These are phyloP conservation scores for Pogonophryne albipinna DNA, from an alignment of 2,797 vertebrate genomes.

Conservation along the genomic window DNA sequence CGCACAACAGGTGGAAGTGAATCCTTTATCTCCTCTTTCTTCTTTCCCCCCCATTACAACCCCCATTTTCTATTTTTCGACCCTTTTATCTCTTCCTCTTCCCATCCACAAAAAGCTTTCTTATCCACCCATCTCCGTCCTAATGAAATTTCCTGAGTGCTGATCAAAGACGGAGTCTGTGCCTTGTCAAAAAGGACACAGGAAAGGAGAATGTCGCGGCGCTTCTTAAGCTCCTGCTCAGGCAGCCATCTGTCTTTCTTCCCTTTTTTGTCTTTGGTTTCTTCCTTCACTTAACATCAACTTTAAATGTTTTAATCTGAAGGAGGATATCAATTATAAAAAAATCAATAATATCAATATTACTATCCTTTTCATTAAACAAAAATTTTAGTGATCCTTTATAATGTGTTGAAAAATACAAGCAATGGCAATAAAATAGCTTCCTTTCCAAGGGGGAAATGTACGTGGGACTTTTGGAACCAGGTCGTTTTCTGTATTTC, in stretches of 20 bases:
- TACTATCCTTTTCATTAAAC: neutral
- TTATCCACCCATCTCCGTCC: conserved; percentile 75
- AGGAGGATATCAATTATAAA: neutral
- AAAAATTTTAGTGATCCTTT: accelerated
- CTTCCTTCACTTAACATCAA: conserved; percentile 10
- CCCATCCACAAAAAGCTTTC: conserved; percentile 60
- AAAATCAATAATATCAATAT: neutral
- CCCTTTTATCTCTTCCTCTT: conserved; percentile 70
- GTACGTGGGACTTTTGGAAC: neutral
- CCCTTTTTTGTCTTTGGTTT: conserved; percentile 21
- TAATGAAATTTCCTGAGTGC: conserved; percentile 82
- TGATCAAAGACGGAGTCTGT: conserved; percentile 77
- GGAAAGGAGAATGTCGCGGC: conserved; percentile 57
- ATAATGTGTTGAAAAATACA: neutral
- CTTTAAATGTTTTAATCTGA: conserved; percentile 2
- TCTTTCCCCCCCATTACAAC: neutral
- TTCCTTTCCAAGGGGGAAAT: neutral
- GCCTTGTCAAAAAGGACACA: conserved; percentile 66
- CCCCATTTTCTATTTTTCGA: conserved; percentile 35
- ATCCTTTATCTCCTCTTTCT: conserved; percentile 4
- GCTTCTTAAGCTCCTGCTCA: conserved; percentile 51
- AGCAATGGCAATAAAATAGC: neutral
- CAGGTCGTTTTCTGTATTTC: too few species aligned
- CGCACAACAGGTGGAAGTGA: neutral
- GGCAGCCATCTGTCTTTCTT: conserved; percentile 42